These are phyloP conservation scores for Calidris pugnax DNA, from an alignment of 2,113 vertebrate species.

Conservation along the genomic window DNA sequence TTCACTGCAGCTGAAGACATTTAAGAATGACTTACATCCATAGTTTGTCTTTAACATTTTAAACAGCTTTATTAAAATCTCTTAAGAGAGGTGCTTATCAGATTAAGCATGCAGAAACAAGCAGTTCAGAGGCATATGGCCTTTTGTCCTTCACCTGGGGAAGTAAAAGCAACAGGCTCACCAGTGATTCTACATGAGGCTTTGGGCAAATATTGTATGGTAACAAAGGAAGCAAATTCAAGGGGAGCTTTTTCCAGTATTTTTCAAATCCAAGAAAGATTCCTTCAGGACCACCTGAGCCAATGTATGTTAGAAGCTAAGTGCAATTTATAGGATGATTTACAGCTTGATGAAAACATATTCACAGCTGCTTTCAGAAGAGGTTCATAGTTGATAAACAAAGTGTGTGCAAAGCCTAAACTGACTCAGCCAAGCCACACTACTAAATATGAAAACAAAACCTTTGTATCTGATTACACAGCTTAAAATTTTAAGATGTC, in stretches of 20 bases:
- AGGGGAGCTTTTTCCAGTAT: neutral
- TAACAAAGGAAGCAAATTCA: neutral
- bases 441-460: neutral
- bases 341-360: accelerated
- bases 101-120: neutral
- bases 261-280: neutral
- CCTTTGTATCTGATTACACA: neutral
- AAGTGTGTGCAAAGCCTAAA: neutral
- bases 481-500: neutral
- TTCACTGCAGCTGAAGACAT: neutral
- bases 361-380: neutral
- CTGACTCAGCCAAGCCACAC: neutral
- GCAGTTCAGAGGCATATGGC: neutral
- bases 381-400: neutral
- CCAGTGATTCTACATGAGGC: accelerated
- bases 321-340: neutral
- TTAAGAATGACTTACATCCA: neutral
- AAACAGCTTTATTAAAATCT: neutral
- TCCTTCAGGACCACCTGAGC: neutral
- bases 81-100: neutral
- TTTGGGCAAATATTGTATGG: neutral
- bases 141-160: neutral
- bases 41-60: neutral
- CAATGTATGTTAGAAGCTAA: neutral
- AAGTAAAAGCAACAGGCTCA: neutral